Base-by-base conservation (phyloP, 2,113 vertebrate species). In the Zonotrichia leucophrys region DNA sequence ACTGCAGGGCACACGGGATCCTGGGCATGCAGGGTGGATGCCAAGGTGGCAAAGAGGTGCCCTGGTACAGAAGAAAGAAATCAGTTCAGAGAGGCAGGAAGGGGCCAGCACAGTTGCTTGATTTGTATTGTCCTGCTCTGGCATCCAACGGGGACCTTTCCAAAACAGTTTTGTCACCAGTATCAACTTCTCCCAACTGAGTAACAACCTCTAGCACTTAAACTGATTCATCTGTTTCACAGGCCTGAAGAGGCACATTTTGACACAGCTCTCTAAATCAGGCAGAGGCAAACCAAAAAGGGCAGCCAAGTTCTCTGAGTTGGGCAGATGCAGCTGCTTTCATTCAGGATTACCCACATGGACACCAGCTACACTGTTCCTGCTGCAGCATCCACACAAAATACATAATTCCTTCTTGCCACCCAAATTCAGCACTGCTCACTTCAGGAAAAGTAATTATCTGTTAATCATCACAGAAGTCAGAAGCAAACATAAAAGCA, bases 401-500 rank as follows among this genome's bases (percentile, higher is more conserved):
- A 27, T 74, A 63, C 8, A 5, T 9, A 24, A 20, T 60, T 89
- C 37, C 50, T 85, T 77, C 70, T 80, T 66, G 21, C 56, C 42
- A 73, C 35, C 31, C 37, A 79, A 46, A 70, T 75, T 75, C 52
- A 74, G 41, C 18, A 33, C 46, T 59, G 18, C 58, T 77, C 39
- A 37, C 60, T 53, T n/a, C 35, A 83, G 68, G 33, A 90, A 90
- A 78, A 85, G 15, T 39, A 94, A 90, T 90, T 89, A 78, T 58
- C 86, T 90, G 25, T 68, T 91, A 67, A 87, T 89, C 49, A 82
- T 52, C 66, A 58, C 52, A 87, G 49, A 92, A 95, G 62, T 87
- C 83, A 95, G 56, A 90, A 96, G 49, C 53, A 64, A 72, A 72
- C 88, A 94, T 78, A 89, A 93, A 95, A 92, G 91, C 80, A 78